Conservation (phyloP, 2,113 vertebrate species). For the Centropus bengalensis region DNA sequence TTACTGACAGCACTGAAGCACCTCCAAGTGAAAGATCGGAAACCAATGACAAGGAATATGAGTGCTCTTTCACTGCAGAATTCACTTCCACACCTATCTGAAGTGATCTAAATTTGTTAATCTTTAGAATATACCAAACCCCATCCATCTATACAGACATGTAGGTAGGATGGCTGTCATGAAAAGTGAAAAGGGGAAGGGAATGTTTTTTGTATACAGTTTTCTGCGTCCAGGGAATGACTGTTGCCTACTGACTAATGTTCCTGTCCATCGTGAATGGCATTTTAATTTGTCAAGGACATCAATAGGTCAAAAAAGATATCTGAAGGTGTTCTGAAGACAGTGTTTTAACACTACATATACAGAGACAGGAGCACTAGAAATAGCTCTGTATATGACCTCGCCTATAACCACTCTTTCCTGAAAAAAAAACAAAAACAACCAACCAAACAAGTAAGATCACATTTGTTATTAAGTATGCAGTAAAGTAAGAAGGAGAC, state of each 20-base stretch:
- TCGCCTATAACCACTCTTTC: fast-evolving
- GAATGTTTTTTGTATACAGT: background rate
- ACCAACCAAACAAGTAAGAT: background rate
- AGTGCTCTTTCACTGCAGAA: constrained; percentile 20
- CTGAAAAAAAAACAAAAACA: background rate
- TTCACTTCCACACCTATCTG: constrained; percentile 31
- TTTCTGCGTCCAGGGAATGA: background rate
- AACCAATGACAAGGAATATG: constrained; percentile 46
- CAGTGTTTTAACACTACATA: background rate
- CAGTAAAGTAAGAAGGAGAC: background rate
- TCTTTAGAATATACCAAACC: constrained; percentile 25
- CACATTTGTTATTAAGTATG: background rate
- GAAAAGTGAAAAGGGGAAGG: constrained; percentile 9
- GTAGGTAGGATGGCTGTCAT: background rate
- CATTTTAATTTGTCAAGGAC: constrained; percentile 66
- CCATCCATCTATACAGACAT: background rate
- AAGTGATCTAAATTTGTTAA: constrained; percentile 52
- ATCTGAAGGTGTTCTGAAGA: constrained; percentile 51
- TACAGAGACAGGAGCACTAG: background rate
- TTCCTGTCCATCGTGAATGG: constrained; percentile 25
- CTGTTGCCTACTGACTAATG: constrained; percentile 47
- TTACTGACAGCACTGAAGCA: constrained; percentile 50
- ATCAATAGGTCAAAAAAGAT: constrained; percentile 63
- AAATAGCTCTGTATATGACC: background rate
- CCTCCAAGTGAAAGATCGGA: constrained; percentile 17